phyloP scores from a whole-genome alignment of 2,797 vertebrate species.

The Anableps anableps region DNA sequence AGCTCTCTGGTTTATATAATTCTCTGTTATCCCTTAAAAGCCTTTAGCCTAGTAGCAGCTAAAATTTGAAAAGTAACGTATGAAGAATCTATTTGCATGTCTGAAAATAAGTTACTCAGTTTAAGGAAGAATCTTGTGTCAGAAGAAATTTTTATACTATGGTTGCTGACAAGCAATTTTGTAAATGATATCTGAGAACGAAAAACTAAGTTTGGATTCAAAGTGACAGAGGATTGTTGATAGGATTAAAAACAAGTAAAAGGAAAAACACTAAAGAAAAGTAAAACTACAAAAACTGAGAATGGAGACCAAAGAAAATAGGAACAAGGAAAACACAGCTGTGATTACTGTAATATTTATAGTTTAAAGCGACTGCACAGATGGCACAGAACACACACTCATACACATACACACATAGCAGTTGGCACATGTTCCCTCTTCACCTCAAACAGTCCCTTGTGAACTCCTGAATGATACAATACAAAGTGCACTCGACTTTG shows the following conservation, averaged over 20 bases:
- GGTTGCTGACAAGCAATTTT: neutral
- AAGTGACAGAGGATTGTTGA: neutral
- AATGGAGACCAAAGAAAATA: neutral
- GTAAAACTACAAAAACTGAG: neutral
- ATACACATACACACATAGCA: conserved; percentile 14
- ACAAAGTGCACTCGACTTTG: conserved; percentile 50
- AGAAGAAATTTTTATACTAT: neutral
- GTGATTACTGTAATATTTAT: conserved; percentile 33
- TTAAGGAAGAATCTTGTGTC: neutral
- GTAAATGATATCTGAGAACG: neutral
- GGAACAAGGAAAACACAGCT: conserved; percentile 4
- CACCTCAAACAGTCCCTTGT: conserved; percentile 49
- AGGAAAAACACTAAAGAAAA: neutral
- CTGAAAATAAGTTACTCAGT: neutral
- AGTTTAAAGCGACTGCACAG: conserved; percentile 12
- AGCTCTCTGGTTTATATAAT: neutral
- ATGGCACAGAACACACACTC: conserved; percentile 17
- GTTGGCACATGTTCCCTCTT: conserved; percentile 48
- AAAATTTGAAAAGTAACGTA: neutral
- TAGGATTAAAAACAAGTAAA: neutral
- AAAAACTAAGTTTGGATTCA: neutral
- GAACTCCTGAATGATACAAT: conserved; percentile 55
- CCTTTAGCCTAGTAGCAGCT: neutral
- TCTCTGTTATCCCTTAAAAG: neutral
- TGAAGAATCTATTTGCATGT: neutral